Base-by-base conservation (phyloP, 2,888 invertebrate species). In the Synanthedon tipuliformis region DNA sequence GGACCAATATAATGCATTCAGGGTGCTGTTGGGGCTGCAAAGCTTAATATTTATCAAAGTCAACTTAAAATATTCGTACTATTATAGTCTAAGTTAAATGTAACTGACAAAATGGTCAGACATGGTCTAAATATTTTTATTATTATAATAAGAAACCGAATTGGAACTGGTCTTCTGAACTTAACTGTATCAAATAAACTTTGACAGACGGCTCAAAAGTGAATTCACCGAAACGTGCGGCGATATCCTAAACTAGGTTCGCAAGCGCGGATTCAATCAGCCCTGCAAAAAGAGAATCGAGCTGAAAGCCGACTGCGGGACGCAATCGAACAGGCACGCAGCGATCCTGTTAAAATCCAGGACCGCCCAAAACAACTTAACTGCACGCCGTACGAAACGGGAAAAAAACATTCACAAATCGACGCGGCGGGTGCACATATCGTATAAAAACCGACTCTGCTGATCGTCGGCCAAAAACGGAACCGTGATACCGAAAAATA, bases 401-500 rank as follows among this genome's bases (percentile, higher is more conserved):
- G 66, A 78, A 81, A 86, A 86, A 85, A 75, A 75, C 70, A 75
- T 78, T 76, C 76, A 66, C 85, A 85, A 84, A 81, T 85, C 84
- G 85, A 75, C 79, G 75, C 71, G 65, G 62, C 66, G 63, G 68
- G 68, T 71, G 71, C 74, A 76, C 76, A 72, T 84, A 80, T 81
- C 79, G 81, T 78, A 81, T 81, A 81, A 84, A 87, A 83, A 81
- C 80, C 77, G 71, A 81, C 71, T 79, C 72, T 67, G 67, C 79
- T 82, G 81, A 82, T 84, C 75, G 82, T 68, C 73, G 78, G 77
- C 86, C 84, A 84, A 84, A 84, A 85, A 78, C 84, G 86, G 81
- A 78, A 78, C 84, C 73, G 85, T 82, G 84, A 86, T 86, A 87
- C 87, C 87, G 76, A 87, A 81, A 87, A 87, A 84, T 86, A 87